Percentiles rank a stretch among this genome's conserved stretches.
Conservation (phyloP, 2,888 invertebrate genomes). For the Agrotis ipsilon region DNA sequence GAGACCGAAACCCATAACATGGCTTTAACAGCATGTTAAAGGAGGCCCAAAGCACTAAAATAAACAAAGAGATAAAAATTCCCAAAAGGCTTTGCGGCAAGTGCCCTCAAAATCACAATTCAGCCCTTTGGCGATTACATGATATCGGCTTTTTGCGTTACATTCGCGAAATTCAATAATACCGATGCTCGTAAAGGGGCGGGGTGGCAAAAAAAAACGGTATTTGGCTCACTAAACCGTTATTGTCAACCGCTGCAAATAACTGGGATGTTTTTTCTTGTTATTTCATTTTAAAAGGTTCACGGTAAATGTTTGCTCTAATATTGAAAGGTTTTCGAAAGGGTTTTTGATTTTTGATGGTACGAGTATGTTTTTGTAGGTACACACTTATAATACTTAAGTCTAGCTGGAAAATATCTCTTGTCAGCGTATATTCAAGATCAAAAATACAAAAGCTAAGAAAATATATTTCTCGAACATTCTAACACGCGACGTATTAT, state of each 20-base stretch:
- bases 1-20: constrained; percentile 48
- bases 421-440: too few species aligned
- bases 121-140: constrained; percentile 75
- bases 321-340: constrained; percentile 33
- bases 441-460: not conserved
- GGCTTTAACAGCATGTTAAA: constrained; percentile 56
- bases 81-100: constrained; percentile 71
- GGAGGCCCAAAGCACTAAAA: constrained; percentile 68
- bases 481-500: constrained; percentile 21
- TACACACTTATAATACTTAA: too few species aligned
- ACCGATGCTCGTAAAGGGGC: constrained; percentile 69
- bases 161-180: constrained; percentile 74
- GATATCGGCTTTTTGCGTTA: constrained; percentile 69
- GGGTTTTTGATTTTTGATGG: constrained; percentile 18
- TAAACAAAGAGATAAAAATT: constrained; percentile 75
- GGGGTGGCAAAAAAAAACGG: constrained; percentile 62
- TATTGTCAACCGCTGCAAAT: constrained; percentile 66
- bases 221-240: constrained; percentile 66
- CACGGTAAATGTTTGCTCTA: constrained; percentile 49
- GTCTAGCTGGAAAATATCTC: not conserved
- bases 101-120: constrained; percentile 75
- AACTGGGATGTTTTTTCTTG: constrained; percentile 65
- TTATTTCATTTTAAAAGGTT: constrained; percentile 66
- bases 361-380: not conserved
- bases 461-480: constrained; percentile 22